Percentiles rank a stretch among this genome's conserved stretches.
Conservation (phyloP, 2,888 invertebrate species). For the Thecophora atra region DNA sequence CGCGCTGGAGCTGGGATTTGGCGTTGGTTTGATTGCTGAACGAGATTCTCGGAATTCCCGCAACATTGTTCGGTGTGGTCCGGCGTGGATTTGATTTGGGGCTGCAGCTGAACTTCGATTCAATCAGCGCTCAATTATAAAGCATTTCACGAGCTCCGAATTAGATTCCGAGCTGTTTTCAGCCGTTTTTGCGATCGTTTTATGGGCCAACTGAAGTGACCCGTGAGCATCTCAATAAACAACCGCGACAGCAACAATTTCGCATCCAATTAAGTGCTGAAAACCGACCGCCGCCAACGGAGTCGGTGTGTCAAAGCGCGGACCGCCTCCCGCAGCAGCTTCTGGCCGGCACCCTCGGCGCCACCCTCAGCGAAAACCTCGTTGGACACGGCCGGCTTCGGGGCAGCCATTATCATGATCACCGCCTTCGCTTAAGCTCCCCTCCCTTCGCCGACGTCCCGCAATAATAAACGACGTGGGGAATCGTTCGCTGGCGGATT, state of each 20-base stretch:
- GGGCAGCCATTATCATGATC: not conserved
- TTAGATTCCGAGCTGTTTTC: slow-evolving; percentile 13
- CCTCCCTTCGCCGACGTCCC: not conserved
- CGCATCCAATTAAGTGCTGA: slow-evolving; percentile 31
- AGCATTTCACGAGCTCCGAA: not conserved
- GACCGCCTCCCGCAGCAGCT: not conserved
- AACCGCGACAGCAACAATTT: slow-evolving; percentile 12
- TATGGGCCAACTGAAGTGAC: not conserved
- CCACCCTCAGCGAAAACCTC: slow-evolving; percentile 21
- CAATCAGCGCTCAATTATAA: slow-evolving; percentile 8
- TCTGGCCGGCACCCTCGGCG: not conserved
- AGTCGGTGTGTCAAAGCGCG: slow-evolving; percentile 10
- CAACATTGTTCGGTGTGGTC: slow-evolving; percentile 11
- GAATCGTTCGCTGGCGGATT: slow-evolving; percentile 25
- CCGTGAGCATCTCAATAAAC: not conserved
- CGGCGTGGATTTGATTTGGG: not conserved
- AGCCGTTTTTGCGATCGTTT: slow-evolving; percentile 13
- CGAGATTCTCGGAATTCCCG: not conserved
- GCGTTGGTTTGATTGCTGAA: no score
- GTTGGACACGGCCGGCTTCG: slow-evolving; percentile 1
- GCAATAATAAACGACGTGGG: slow-evolving; percentile 20
- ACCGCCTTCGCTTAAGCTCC: not conserved
- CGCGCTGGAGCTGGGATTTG: not conserved
- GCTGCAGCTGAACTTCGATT: not conserved
- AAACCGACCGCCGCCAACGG: slow-evolving; percentile 24